phyloP scores from a whole-genome alignment of 2,797 vertebrate genomes.

The Gephyroberyx darwinii region DNA sequence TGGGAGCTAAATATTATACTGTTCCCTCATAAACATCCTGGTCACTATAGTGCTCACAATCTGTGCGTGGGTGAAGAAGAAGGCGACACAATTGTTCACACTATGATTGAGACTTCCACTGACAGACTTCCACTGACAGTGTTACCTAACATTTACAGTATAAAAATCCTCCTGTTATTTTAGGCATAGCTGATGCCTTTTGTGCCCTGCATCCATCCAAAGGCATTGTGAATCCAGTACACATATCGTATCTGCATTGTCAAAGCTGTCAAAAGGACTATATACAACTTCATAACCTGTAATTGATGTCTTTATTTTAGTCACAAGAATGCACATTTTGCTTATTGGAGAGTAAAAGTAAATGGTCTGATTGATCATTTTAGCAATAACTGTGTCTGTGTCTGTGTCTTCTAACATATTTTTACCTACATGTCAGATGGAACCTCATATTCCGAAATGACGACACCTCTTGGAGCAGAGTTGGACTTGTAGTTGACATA shows the following conservation, averaged over 20 bases:
- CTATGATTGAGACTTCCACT: neutral
- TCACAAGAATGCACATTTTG: no score
- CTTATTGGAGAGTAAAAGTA: no score
- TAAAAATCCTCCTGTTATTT: neutral
- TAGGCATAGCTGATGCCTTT: neutral
- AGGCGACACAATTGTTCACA: neutral
- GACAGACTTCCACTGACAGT: no score
- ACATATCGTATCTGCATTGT: neutral
- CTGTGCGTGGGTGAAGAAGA: constrained; percentile 18
- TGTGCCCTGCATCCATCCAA: neutral
- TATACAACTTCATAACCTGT: neutral
- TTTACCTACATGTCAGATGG: neutral
- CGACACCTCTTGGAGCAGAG: constrained; percentile 11
- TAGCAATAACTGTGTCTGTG: neutral
- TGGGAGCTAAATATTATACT: constrained; percentile 60
- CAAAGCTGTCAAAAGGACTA: neutral
- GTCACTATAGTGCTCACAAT: constrained; percentile 46
- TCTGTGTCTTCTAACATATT: neutral
- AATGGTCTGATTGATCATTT: no score
- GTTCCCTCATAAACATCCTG: constrained; percentile 64
- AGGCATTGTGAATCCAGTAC: neutral
- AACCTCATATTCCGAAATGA: constrained; percentile 20
- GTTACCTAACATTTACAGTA: no score
- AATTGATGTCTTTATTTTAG: no score
- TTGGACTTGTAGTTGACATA: constrained; percentile 16